Evolutionary conservation across 2,113 vertebrate genomes (phyloP).

Genomic region (Cricetomys ansorgei): DNA sequence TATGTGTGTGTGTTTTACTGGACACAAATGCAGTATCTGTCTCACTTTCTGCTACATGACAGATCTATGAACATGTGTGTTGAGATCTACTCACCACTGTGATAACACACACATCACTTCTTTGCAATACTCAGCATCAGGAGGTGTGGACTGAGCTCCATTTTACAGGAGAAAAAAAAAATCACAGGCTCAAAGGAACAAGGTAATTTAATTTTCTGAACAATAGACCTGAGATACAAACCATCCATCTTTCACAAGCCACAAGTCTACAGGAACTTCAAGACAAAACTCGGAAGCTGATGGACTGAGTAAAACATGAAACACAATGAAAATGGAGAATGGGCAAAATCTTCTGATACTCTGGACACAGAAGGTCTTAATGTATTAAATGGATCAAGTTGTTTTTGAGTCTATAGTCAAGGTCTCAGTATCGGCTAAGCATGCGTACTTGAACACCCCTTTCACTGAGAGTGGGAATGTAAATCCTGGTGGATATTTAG

Average conservation of each 20-base stretch:
- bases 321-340: background rate
- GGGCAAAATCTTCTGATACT: background rate
- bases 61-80: background rate
- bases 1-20: background rate
- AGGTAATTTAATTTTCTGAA: constrained; percentile 6
- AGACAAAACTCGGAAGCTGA: background rate
- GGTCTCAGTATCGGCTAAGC: background rate
- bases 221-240: background rate
- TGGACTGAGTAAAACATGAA: background rate
- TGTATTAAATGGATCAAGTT: background rate
- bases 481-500: background rate
- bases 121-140: background rate
- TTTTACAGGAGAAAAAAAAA: constrained; percentile 6
- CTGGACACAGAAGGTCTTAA: background rate
- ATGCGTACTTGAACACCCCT: background rate
- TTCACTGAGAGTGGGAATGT: background rate
- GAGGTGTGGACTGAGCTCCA: background rate
- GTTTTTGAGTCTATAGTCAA: background rate
- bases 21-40: background rate
- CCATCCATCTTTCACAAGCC: constrained; percentile 14
- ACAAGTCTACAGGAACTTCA: background rate
- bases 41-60: background rate
- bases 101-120: background rate
- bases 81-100: background rate
- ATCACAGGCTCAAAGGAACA: background rate